A percentile compares a stretch with the other conserved stretches of the same genome.
Evolutionary conservation across 2,113 vertebrate genomes (phyloP).

Genomic region (Copsychus sechellarum): DNA sequence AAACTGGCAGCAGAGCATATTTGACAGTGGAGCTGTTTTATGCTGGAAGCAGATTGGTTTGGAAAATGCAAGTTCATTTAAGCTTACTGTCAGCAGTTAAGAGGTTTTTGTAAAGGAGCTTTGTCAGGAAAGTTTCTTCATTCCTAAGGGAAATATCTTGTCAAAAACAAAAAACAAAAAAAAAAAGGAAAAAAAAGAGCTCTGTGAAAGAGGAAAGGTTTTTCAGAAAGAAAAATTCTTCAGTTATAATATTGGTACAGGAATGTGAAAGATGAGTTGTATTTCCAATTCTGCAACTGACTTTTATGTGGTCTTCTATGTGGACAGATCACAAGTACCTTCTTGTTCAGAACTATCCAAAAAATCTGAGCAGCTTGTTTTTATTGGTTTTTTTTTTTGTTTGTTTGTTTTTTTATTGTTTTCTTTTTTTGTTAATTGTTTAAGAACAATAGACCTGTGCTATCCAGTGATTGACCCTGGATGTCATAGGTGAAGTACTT

Average conservation of each 20-base stretch:
- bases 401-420: too few relatives aligned
- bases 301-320: not conserved
- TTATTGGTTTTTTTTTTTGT: too few relatives aligned
- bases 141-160: not conserved
- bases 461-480: not conserved
- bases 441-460: not conserved
- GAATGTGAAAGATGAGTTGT: not conserved
- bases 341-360: not conserved
- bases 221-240: not conserved
- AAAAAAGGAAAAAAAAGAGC: too few relatives aligned
- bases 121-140: not conserved
- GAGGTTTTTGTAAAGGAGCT: not conserved
- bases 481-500: not conserved
- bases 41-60: not conserved
- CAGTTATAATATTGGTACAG: not conserved
- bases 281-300: not conserved
- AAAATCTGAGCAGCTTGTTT: not conserved
- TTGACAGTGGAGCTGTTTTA: not conserved
- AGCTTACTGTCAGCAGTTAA: constrained; percentile 4
- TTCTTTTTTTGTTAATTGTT: not conserved
- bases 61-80: not conserved
- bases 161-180: not conserved
- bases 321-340: not conserved
- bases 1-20: not conserved
- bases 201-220: not conserved